Conservation (phyloP, 2,797 vertebrate species). For the Mormyrus hasselquistii region DNA sequence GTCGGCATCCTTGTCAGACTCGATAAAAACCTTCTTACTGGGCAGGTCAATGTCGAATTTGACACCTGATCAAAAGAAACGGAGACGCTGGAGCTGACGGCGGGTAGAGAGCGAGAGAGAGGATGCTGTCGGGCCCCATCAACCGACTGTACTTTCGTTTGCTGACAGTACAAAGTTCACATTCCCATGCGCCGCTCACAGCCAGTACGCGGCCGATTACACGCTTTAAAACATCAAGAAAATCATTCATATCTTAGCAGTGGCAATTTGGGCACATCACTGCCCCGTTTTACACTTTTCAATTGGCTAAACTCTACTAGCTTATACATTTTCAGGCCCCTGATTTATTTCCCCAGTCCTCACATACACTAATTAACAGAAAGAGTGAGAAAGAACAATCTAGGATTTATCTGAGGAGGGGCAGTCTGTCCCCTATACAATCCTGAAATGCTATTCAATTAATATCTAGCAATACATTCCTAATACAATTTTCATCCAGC, state of each 20-base stretch:
- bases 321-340: background rate
- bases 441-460: background rate
- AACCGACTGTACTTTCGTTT: background rate
- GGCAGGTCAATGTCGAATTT: conserved; percentile 85
- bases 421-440: background rate
- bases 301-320: background rate
- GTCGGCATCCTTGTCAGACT: conserved; percentile 72
- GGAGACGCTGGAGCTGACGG: background rate
- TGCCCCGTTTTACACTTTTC: background rate
- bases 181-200: background rate
- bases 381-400: background rate
- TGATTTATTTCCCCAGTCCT: background rate
- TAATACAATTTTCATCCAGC: background rate
- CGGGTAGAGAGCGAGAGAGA: background rate
- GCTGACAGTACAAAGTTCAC: background rate
- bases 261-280: background rate
- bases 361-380: background rate
- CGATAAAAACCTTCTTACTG: conserved; percentile 83
- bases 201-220: background rate
- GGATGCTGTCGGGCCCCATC: background rate
- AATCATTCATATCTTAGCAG: background rate
- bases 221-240: background rate
- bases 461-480: background rate
- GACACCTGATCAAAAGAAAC: conserved; percentile 58
- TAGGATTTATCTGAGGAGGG: background rate